Evolutionary conservation across 1,140 invertebrate species (phyloP), one percentile per base, ranked within the genome.

Genomic region (Calephelis nemesis): DNA sequence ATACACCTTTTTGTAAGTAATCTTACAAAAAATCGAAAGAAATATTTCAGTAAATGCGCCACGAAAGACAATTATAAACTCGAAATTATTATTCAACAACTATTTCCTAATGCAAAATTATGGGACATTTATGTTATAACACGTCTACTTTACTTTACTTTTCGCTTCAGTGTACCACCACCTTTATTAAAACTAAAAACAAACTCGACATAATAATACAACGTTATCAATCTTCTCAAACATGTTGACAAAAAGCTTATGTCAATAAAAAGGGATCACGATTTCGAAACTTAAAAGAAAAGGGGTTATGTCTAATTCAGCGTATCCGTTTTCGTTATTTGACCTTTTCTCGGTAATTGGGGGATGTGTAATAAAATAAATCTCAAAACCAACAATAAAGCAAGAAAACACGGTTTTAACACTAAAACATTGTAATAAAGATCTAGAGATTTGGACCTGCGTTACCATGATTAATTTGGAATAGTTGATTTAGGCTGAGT

Each of bases 341-440:
- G 15, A 54, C 19, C 19, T 10, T 30, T 54, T 42, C 19, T 10
- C 1, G 11, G 10, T 54, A 54, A 62, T 49, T 39, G n/a, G 19
- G 50, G 47, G 70, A 47, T 54, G 45, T 39, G 63, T 73, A 70
- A 70, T 77, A 75, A 80, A 74, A 78, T 81, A 78, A 81, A 81
- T 78, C 74, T 74, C 69, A 63, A 50, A 69, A 70, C 62, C 69
- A 65, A 60, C 52, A 54, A 66, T 67, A 71, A 71, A 71, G 58
- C 60, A 48, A 5, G 68, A 13, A 54, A 69, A 47, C 62, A 42
- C 19, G 13, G 39, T 42, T 48, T 78, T 75, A 71, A 76, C 70
- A 75, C 73, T 73, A 73, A 77, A 78, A 75, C 74, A 65, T 72
- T 73, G 73, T 75, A 76, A 78, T 81, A 77, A 80, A 80, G 11